These are phyloP conservation scores for Chlorops oryzae DNA, from an alignment of 1,140 invertebrate species.

Conservation along the genomic window DNA sequence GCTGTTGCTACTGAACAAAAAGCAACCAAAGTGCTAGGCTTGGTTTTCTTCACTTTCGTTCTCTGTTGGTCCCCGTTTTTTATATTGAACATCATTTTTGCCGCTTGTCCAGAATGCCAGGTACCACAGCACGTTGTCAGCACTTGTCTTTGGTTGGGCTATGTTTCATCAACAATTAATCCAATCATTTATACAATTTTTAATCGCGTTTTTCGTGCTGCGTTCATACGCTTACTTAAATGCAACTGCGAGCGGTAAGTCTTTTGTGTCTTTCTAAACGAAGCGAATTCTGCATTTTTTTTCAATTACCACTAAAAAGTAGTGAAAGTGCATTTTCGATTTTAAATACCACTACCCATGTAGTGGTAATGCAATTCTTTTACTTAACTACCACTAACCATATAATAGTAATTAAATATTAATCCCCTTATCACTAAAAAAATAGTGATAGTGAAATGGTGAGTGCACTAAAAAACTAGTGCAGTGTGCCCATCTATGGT, in stretches of 20 bases:
- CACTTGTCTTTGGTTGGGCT: constrained; percentile 80
- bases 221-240: constrained; percentile 70
- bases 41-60: constrained; percentile 87
- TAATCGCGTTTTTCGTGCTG: constrained; percentile 77
- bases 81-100: constrained; percentile 75
- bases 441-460: no score
- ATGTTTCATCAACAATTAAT: constrained; percentile 80
- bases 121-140: constrained; percentile 63
- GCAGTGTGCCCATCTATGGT: no score
- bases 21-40: constrained; percentile 72
- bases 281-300: no score
- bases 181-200: constrained; percentile 85
- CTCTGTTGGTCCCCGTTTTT: constrained; percentile 89
- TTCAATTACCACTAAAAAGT: no score
- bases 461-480: no score
- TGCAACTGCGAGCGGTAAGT: constrained; percentile 69
- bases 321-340: no score
- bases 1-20: constrained; percentile 78
- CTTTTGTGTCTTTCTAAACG: no score
- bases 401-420: no score
- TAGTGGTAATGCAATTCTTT: no score
- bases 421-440: no score
- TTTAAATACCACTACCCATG: no score
- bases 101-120: constrained; percentile 63
- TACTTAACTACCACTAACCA: no score